Conservation (phyloP, 2,888 invertebrate genomes). For the Galeopsomyia nigrocyanea region DNA sequence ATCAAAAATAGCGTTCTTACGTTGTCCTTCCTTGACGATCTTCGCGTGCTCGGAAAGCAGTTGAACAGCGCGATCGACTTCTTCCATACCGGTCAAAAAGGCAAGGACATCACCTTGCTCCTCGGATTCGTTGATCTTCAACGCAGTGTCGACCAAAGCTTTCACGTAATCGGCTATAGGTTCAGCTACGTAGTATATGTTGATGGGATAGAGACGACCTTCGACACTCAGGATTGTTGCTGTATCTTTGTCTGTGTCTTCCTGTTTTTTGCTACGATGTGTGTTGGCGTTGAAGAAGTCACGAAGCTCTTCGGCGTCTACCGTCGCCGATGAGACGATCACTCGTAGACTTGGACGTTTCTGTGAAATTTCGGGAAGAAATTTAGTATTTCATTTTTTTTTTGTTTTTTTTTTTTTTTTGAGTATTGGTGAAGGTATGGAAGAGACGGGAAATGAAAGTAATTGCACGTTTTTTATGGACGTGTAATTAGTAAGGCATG, state of each 20-base stretch:
- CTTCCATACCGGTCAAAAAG: conserved; percentile 95
- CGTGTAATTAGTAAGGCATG: too few species aligned
- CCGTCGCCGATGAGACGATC: conserved; percentile 94
- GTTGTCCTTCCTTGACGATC: conserved; percentile 69
- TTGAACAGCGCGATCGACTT: conserved; percentile 85
- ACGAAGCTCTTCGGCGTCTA: conserved; percentile 89
- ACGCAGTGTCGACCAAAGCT: conserved; percentile 86
- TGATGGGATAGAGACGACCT: conserved; percentile 90
- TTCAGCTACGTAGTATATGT: conserved; percentile 83
- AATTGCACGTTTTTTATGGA: too few species aligned
- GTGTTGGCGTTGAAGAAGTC: conserved; percentile 81
- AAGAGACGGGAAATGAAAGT: too few species aligned
- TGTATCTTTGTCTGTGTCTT: conserved; percentile 72
- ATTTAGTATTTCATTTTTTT: too few species aligned
- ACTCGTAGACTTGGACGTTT: conserved; percentile 86
- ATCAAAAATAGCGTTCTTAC: conserved; percentile 50
- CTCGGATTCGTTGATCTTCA: conserved; percentile 90
- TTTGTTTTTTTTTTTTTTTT: too few species aligned
- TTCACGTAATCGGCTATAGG: conserved; percentile 93
- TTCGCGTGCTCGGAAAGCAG: conserved; percentile 76
- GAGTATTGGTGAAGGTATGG: too few species aligned
- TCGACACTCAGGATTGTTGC: conserved; percentile 89
- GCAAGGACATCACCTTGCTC: conserved; percentile 89
- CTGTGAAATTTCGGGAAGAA: conserved; percentile 63
- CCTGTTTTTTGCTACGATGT: neutral